Evolutionary conservation across 2,888 invertebrate genomes (phyloP), one percentile per base, ranked within the genome.

Genomic region (Lucinisca nassula): DNA sequence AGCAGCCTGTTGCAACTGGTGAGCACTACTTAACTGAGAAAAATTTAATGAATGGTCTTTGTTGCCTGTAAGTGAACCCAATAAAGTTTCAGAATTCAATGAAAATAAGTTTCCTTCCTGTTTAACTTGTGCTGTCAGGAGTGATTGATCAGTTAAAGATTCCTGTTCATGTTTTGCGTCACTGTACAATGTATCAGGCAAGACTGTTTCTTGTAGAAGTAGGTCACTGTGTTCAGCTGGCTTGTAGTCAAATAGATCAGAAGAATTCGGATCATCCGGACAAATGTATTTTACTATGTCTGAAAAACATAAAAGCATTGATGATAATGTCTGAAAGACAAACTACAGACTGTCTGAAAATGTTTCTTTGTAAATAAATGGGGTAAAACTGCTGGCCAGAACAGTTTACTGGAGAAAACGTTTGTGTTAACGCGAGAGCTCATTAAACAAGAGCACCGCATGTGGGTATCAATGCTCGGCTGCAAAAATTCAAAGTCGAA

Each of bases 241-340:
- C 35, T 67, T 67, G 35, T 67, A 76, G 17, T 84, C 87, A 72
- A 82, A 85, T 27, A 67, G 55, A 82, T 85, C 84, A 32, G 80
- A 27, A 45, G 32, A 55, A 12, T 40, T 38, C 0, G 83, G 82
- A n/a, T 89, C 90, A 82, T 94, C 94, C 75, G 90, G 92, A 75
- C 92, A 93, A 78, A 95, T 94, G 82, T 93, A 95, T 84, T 93
- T 90, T 58, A 95, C 92, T 86, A 95, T 93, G 89, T 94, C 94
- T 94, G 90, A 27, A 89, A 85, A 74, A 77, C 70, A 51, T 10
- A 51, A 10, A 51, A 8, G n/a, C n/a, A n/a, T n/a, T n/a, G n/a
- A n/a, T n/a, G n/a, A n/a, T n/a, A n/a, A n/a, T n/a, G n/a, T n/a
- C n/a, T n/a, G n/a, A n/a, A n/a, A n/a, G n/a, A n/a, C n/a, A n/a